A percentile compares a stretch with the other conserved stretches of the same genome.
Evolutionary conservation across 2,113 vertebrate genomes (phyloP).

Genomic region (Rhabdomys dilectus): DNA sequence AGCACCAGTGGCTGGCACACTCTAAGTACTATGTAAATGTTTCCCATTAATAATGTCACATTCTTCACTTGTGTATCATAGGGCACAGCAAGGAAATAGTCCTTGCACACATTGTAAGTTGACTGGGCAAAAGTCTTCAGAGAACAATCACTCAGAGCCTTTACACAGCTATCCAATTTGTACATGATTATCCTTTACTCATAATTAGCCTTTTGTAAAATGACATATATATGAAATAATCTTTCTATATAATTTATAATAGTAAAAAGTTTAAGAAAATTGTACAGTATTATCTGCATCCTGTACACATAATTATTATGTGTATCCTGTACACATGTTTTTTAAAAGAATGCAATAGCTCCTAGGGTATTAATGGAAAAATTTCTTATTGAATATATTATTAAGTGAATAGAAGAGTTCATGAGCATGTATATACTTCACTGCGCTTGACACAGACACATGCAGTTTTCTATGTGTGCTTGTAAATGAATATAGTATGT

Average conservation of each 20-base stretch:
- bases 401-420: not conserved
- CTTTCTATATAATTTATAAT: not conserved
- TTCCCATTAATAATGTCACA: slow-evolving; percentile 63
- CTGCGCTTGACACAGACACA: not conserved
- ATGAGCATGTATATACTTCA: not conserved
- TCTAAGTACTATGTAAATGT: slow-evolving; percentile 3
- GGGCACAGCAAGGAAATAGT: slow-evolving; percentile 32
- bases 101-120: not conserved
- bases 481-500: not conserved
- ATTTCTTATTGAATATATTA: not conserved
- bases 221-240: slow-evolving; percentile 12
- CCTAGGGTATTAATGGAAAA: not conserved
- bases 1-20: not conserved
- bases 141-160: slow-evolving; percentile 40
- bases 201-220: slow-evolving; percentile 34
- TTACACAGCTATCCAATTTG: not conserved
- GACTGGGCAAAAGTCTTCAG: not conserved
- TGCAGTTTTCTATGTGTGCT: not conserved
- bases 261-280: not conserved
- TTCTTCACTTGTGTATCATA: slow-evolving; percentile 45
- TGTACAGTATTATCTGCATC: not conserved
- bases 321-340: not conserved
- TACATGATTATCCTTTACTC: slow-evolving; percentile 23
- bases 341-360: slow-evolving; percentile 36
- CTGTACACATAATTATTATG: not conserved